Evolutionary conservation across 2,888 invertebrate species (phyloP).

Genomic region (Drosophila picticornis): DNA sequence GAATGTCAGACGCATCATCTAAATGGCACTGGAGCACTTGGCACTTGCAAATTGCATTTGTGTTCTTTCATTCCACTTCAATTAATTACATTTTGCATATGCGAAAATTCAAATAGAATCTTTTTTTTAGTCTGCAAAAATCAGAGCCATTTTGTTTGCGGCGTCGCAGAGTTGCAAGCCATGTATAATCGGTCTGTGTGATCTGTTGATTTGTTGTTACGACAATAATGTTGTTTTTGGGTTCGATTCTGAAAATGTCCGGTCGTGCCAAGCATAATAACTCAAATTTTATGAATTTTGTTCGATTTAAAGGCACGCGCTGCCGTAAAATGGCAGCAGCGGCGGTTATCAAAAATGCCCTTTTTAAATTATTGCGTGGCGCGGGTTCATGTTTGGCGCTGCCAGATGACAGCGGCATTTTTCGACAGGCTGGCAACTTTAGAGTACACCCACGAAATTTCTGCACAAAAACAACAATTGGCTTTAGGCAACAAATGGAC

Average conservation of each 20-base stretch:
- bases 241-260: conserved; percentile 18
- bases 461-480: conserved; percentile 74
- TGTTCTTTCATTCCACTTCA: conserved; percentile 31
- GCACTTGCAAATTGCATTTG: conserved; percentile 9
- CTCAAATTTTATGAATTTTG: conserved; percentile 47
- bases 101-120: conserved; percentile 46
- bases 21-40: conserved; percentile 11
- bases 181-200: conserved; percentile 26
- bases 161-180: conserved; percentile 51
- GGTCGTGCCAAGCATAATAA: conserved; percentile 38
- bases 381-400: conserved; percentile 29
- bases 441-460: conserved; percentile 49
- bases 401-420: conserved; percentile 34
- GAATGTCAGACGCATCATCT: conserved; percentile 9
- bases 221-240: conserved; percentile 3
- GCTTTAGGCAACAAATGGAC: conserved; percentile 76
- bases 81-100: conserved; percentile 20
- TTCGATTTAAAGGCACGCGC: conserved; percentile 47
- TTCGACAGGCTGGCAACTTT: conserved; percentile 34
- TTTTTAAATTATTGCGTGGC: conserved; percentile 54
- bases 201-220: conserved; percentile 31
- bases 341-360: conserved; percentile 34
- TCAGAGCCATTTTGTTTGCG: conserved; percentile 78
- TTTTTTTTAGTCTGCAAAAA: conserved; percentile 67
- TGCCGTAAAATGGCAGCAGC: conserved; percentile 62